These are phyloP conservation scores for Nothobranchius kuhntae DNA, from an alignment of 2,113 vertebrate species.

Conservation along the genomic window DNA sequence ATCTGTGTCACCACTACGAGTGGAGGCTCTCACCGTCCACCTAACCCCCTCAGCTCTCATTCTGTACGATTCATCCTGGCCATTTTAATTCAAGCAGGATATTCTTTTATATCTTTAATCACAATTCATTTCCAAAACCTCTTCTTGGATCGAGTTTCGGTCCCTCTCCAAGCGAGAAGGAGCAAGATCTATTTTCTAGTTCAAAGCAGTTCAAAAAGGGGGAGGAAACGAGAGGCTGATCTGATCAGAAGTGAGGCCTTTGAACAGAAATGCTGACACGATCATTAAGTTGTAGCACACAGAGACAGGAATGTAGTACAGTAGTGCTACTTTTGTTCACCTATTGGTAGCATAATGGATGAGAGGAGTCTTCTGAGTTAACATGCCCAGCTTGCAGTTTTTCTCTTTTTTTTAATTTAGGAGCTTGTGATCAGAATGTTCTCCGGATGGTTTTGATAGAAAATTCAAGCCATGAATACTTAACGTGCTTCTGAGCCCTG, in stretches of 20 bases:
- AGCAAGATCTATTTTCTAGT: slow-evolving; percentile 68
- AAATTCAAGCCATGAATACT: slow-evolving; percentile 70
- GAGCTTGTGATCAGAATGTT: slow-evolving; percentile 62
- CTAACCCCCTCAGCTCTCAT: not conserved
- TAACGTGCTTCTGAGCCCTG: slow-evolving; percentile 52
- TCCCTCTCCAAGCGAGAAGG: slow-evolving; percentile 40
- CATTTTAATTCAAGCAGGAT: slow-evolving; percentile 35
- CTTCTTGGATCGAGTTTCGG: slow-evolving; percentile 54
- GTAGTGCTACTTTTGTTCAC: slow-evolving; percentile 74
- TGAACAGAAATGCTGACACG: slow-evolving; percentile 78
- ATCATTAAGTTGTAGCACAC: slow-evolving; percentile 73
- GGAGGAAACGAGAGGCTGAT: slow-evolving; percentile 67
- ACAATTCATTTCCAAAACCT: slow-evolving; percentile 56
- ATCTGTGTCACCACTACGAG: slow-evolving; percentile 1
- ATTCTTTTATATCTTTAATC: slow-evolving; percentile 65
- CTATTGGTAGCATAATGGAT: slow-evolving; percentile 73
- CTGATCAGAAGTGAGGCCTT: slow-evolving; percentile 72
- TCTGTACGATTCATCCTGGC: slow-evolving; percentile 7
- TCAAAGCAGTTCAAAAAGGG: slow-evolving; percentile 74
- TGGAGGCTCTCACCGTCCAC: not conserved
- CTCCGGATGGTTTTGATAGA: slow-evolving; percentile 60
- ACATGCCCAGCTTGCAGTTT: slow-evolving; percentile 67
- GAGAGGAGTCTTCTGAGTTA: slow-evolving; percentile 59
- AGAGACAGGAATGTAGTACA: slow-evolving; percentile 58
- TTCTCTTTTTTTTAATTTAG: slow-evolving; percentile 52